Evolutionary conservation across 2,113 vertebrate species (phyloP).

Genomic region (Notiomystis cincta): DNA sequence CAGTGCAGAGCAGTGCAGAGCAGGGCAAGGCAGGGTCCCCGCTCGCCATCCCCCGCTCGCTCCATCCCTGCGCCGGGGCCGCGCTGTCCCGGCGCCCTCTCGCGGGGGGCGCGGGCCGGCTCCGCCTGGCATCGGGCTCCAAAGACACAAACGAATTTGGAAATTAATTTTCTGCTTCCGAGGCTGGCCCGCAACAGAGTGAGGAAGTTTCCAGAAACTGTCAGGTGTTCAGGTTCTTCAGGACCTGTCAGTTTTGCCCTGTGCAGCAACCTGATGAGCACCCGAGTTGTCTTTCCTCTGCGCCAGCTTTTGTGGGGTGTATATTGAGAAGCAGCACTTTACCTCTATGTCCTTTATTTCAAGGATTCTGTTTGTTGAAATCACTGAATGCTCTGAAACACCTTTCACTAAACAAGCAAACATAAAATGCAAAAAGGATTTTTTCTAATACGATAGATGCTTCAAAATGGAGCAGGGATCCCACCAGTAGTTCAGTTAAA

Average conservation of each 20-base stretch:
- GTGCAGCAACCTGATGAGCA: background rate
- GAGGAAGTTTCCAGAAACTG: background rate
- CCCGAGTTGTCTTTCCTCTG: background rate
- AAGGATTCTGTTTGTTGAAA: background rate
- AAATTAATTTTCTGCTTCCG: background rate
- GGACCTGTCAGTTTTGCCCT: background rate
- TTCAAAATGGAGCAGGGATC: background rate
- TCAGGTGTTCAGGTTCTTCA: background rate
- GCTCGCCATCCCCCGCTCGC: too few relatives aligned
- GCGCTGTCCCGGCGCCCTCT: background rate
- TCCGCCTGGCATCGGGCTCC: background rate
- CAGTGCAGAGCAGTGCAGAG: background rate
- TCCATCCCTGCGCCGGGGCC: background rate
- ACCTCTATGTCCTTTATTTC: background rate
- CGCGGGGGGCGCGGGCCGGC: background rate
- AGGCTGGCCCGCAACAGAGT: background rate
- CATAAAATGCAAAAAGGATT: background rate
- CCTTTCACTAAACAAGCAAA: background rate
- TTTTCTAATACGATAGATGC: background rate
- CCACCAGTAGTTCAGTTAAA: background rate
- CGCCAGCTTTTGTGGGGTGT: background rate
- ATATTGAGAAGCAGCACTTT: background rate
- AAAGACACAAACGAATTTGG: background rate
- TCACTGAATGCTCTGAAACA: background rate
- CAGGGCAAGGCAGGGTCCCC: background rate